Evolutionary conservation across 2,797 vertebrate genomes (phyloP).

Genomic region (Sebastes variabilis): DNA sequence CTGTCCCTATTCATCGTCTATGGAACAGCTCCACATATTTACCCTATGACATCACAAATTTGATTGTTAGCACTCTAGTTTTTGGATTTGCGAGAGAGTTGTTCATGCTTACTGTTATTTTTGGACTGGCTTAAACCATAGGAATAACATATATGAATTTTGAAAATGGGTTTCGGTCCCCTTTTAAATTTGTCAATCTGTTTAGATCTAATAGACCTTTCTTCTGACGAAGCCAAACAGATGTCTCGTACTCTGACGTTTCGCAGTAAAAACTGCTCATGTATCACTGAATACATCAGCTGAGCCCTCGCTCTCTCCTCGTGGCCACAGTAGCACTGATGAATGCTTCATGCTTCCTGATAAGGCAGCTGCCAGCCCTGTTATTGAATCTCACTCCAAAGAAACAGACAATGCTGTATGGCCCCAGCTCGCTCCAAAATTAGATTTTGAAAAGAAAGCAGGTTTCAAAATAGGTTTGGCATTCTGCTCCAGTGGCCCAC

Average conservation of each 20-base stretch:
- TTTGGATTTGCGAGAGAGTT: neutral
- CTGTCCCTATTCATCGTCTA: neutral
- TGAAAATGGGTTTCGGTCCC: neutral
- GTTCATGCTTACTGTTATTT: neutral
- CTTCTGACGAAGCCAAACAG: neutral
- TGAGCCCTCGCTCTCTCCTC: neutral
- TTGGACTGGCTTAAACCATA: neutral
- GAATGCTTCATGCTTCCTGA: slow-evolving; percentile 31
- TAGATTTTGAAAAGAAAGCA: slow-evolving; percentile 24
- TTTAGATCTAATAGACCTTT: neutral
- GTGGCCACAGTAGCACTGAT: slow-evolving; percentile 3
- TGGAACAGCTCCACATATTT: neutral
- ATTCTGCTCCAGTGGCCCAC: slow-evolving; percentile 10
- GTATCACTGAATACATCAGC: slow-evolving; percentile 13
- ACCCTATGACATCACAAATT: neutral
- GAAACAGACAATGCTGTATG: slow-evolving; percentile 18
- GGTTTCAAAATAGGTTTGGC: slow-evolving; percentile 37
- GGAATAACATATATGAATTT: neutral
- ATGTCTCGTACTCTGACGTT: slow-evolving; percentile 1
- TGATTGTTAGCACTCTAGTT: neutral
- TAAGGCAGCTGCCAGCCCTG: slow-evolving; percentile 18
- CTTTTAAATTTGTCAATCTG: neutral
- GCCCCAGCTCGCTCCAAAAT: slow-evolving; percentile 10
- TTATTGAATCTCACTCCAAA: slow-evolving; percentile 32
- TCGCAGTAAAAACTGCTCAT: neutral